These are phyloP conservation scores for Tortricodes alternella DNA, from an alignment of 2,888 invertebrate species.

Conservation along the genomic window DNA sequence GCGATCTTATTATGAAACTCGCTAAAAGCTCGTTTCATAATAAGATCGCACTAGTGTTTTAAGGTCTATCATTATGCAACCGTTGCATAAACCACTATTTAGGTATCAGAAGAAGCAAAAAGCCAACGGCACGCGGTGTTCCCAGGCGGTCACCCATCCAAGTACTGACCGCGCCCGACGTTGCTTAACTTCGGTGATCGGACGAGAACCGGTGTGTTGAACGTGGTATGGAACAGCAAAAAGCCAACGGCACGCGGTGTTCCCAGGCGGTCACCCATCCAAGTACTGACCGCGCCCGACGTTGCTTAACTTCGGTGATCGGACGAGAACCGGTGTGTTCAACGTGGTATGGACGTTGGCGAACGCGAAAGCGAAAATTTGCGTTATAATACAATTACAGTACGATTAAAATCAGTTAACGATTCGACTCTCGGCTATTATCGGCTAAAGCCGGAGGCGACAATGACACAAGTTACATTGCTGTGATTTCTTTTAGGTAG, in stretches of 20 bases:
- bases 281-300: slow-evolving; percentile 43
- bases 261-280: slow-evolving; percentile 45
- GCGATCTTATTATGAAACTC: too few species aligned
- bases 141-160: slow-evolving; percentile 45
- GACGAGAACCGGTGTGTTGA: slow-evolving; percentile 44
- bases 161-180: slow-evolving; percentile 43
- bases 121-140: slow-evolving; percentile 40
- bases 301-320: slow-evolving; percentile 41
- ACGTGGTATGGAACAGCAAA: slow-evolving; percentile 37
- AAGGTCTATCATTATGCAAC: too few species aligned
- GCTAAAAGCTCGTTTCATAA: too few species aligned
- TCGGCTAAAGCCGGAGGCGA: too few species aligned
- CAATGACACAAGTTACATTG: too few species aligned
- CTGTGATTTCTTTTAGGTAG: too few species aligned
- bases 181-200: slow-evolving; percentile 44
- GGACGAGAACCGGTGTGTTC: slow-evolving; percentile 44
- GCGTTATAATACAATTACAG: too few species aligned
- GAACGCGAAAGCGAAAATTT: not conserved
- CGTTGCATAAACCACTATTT: too few species aligned
- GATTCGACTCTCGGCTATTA: too few species aligned
- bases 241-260: slow-evolving; percentile 41
- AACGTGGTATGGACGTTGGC: slow-evolving; percentile 55
- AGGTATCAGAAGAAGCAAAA: too few species aligned
- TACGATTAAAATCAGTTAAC: too few species aligned
- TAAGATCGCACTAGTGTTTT: too few species aligned